Evolutionary conservation across 2,888 invertebrate genomes (phyloP).

Genomic region (Petrophora chlorosata): DNA sequence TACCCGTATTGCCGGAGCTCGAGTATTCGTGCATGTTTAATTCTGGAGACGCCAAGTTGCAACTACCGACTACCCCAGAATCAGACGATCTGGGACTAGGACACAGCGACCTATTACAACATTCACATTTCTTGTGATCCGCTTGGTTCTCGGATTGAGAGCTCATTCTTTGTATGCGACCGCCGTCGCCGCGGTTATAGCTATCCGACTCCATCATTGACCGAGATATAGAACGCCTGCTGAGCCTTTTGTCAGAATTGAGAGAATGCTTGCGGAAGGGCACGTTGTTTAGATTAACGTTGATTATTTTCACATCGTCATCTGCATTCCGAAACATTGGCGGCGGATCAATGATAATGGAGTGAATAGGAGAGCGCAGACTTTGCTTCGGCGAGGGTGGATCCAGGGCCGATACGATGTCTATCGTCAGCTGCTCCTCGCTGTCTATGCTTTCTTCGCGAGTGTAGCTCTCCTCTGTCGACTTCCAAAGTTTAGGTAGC

Average conservation of each 20-base stretch:
- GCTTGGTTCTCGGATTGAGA: conserved; percentile 73
- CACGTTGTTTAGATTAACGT: conserved; percentile 69
- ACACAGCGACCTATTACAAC: conserved; percentile 85
- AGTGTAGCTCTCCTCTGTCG: conserved; percentile 67
- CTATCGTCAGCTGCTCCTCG: conserved; percentile 46
- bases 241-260: conserved; percentile 84
- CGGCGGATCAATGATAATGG: conserved; percentile 82
- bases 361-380: conserved; percentile 55
- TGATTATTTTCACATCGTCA: conserved; percentile 71
- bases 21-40: conserved; percentile 74
- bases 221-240: conserved; percentile 73
- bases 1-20: conserved; percentile 53
- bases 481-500: conserved; percentile 72
- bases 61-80: conserved; percentile 94
- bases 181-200: conserved; percentile 57
- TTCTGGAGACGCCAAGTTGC: conserved; percentile 89
- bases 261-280: conserved; percentile 83
- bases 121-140: conserved; percentile 77
- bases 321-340: conserved; percentile 84
- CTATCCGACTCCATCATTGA: conserved; percentile 74
- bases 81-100: conserved; percentile 90
- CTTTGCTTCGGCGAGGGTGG: conserved; percentile 70
- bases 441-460: conserved; percentile 46
- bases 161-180: conserved; percentile 69
- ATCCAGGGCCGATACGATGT: conserved; percentile 62